Evolutionary conservation across 2,888 invertebrate genomes (phyloP).

Genomic region (Baccha elongata): DNA sequence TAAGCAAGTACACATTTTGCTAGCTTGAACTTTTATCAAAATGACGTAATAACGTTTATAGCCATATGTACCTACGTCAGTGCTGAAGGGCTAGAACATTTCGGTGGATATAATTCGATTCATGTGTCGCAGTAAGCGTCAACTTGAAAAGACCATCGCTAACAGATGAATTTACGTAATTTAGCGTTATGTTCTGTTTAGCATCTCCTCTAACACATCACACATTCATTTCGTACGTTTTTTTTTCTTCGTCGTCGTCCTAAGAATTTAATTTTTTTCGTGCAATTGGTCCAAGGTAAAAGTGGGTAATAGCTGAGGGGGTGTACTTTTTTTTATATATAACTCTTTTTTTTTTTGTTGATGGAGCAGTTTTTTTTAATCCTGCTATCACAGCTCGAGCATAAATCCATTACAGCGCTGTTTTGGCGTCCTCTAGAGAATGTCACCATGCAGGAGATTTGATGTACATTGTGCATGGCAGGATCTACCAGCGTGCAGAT

Average conservation of each 20-base stretch:
- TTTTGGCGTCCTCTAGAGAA: slow-evolving; percentile 33
- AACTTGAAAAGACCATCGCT: slow-evolving; percentile 51
- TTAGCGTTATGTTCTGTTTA: slow-evolving; percentile 57
- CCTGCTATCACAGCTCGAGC: slow-evolving; percentile 28
- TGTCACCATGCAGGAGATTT: slow-evolving; percentile 39
- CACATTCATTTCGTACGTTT: slow-evolving; percentile 24
- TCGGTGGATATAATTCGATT: slow-evolving; percentile 15
- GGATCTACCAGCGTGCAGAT: slow-evolving; percentile 63
- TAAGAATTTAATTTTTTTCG: background rate
- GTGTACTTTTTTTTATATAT: slow-evolving; percentile 1
- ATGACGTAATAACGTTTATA: no score
- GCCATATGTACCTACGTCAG: no score
- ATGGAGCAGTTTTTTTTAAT: slow-evolving; percentile 20
- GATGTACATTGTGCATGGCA: slow-evolving; percentile 52
- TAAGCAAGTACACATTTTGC: background rate
- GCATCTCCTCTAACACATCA: slow-evolving; percentile 55
- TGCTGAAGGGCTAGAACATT: background rate
- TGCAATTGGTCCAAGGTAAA: slow-evolving; percentile 29
- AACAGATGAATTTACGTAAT: slow-evolving; percentile 47
- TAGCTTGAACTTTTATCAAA: background rate
- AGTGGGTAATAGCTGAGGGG: background rate
- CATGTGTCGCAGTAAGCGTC: slow-evolving; percentile 32
- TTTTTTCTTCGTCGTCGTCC: slow-evolving; percentile 13
- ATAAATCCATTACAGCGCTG: slow-evolving; percentile 62
- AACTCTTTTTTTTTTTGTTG: slow-evolving; percentile 63